Percentiles rank a stretch among this genome's conserved stretches.
These are phyloP conservation scores for Echinops telfairi DNA, from an alignment of 2,113 vertebrate species.

Conservation along the genomic window DNA sequence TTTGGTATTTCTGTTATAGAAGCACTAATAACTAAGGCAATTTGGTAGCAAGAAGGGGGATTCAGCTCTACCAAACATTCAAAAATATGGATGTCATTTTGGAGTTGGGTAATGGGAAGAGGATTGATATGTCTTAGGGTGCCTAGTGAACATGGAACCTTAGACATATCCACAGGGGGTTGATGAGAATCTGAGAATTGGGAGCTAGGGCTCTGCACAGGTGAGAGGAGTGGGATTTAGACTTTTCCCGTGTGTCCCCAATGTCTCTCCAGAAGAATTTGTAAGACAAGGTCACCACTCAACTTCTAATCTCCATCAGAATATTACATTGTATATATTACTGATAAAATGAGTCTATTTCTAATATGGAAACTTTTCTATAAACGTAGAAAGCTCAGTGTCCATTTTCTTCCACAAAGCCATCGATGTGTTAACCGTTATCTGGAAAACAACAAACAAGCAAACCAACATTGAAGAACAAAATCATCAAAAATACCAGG, in stretches of 20 bases:
- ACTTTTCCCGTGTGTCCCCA: not conserved
- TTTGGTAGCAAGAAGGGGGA: no score
- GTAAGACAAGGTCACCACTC: not conserved
- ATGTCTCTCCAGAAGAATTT: not conserved
- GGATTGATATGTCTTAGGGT: no score
- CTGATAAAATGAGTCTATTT: not conserved
- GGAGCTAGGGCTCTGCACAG: not conserved
- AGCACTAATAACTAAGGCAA: no score
- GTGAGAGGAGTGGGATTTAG: not conserved
- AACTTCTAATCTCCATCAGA: not conserved
- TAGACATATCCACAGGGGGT: not conserved
- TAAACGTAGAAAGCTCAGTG: not conserved
- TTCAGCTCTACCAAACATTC: no score
- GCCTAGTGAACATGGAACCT: not conserved
- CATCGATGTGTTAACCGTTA: not conserved
- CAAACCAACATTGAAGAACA: no score
- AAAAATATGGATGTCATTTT: no score
- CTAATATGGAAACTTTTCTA: not conserved
- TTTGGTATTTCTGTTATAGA: no score
- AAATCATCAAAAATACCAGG: no score
- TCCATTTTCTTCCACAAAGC: slow-evolving; percentile 23
- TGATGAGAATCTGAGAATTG: not conserved
- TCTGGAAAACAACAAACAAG: no score
- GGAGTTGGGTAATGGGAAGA: no score
- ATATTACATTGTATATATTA: not conserved